These are phyloP conservation scores for Colossoma macropomum DNA, from an alignment of 2,113 vertebrate genomes.

Conservation along the genomic window DNA sequence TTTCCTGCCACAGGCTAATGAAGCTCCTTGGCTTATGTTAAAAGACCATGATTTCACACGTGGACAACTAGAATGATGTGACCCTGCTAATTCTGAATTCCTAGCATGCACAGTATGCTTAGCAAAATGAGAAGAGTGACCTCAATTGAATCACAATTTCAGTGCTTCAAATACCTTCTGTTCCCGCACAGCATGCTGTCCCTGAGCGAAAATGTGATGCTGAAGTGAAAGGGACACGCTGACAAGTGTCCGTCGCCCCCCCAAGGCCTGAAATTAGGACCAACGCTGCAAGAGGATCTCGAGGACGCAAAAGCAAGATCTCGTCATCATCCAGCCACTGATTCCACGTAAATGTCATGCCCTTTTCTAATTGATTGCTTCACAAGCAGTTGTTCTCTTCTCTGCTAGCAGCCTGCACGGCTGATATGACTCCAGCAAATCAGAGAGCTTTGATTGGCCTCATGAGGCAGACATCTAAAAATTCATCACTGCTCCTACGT, in stretches of 20 bases:
- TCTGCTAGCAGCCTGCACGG: not conserved
- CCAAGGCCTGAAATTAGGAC: not conserved
- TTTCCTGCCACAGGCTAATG: too few species aligned
- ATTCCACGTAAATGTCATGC: conserved; percentile 36
- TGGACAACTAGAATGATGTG: not conserved
- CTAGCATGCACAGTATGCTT: not conserved
- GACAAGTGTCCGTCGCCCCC: not conserved
- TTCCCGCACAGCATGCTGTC: conserved; percentile 16
- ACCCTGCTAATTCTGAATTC: not conserved
- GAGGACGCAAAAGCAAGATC: conserved; percentile 18
- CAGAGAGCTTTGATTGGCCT: conserved; percentile 13
- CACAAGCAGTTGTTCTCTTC: conserved; percentile 4
- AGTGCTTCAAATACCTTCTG: not conserved
- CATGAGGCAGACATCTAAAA: not conserved
- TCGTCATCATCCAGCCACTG: conserved; percentile 20
- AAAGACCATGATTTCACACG: not conserved
- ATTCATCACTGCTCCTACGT: not conserved
- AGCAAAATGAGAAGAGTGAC: not conserved
- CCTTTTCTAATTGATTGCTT: conserved; percentile 30
- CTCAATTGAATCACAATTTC: not conserved
- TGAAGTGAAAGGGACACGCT: not conserved
- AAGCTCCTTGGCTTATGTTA: not conserved
- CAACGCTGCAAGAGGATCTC: conserved; percentile 14
- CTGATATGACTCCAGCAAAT: conserved; percentile 11
- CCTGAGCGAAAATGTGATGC: not conserved